Evolutionary conservation across 2,888 invertebrate genomes (phyloP), one percentile per base, ranked within the genome.

Genomic region (Leptarthrus brevirostris): DNA sequence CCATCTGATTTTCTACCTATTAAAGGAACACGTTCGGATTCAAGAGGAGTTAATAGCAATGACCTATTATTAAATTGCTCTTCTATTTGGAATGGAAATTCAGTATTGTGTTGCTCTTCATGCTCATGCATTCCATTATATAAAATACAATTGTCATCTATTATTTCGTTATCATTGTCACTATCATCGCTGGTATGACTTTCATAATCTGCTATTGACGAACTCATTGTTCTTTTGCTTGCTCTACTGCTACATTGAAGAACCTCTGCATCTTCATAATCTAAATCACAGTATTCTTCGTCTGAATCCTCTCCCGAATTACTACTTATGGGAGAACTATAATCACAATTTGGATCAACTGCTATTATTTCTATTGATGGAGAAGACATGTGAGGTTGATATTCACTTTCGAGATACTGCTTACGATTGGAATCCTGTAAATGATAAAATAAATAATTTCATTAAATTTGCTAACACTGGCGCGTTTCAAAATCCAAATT

Each of bases 341-440:
- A 72, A 16, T 77, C 77, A 30, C 77, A 79, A 77, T 83, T 80
- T 10, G 82, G 80, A 79, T 81, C 79, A 34, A 82, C 79, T 16
- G 81, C 77, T 20, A 81, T 79, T 34, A 81, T 80, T 79, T 81
- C 80, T 74, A 81, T 78, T 6, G 78, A 71, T 24, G 80, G 80
- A 61, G 77, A 78, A 56, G 78, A 80, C 66, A 70, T 81, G 79
- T 64, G 80, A 6, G 14, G 10, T 6, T 14, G 49, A 52, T 16
- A 12, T 18, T 69, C 30, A 12, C 34, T 24, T 30, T 49, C 30
- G 6, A 66, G 26, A 30, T 49, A 24, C 22, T 69, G 30, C n/a
- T 18, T 22, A 52, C 52, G 24, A 24, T 24, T 24, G 4, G 30
- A 8, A 16, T 47, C 47, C 66, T 66, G 26, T 6, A 47, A 47